These are phyloP conservation scores for Ophion ellenae DNA, from an alignment of 2,888 invertebrate species.

Conservation along the genomic window DNA sequence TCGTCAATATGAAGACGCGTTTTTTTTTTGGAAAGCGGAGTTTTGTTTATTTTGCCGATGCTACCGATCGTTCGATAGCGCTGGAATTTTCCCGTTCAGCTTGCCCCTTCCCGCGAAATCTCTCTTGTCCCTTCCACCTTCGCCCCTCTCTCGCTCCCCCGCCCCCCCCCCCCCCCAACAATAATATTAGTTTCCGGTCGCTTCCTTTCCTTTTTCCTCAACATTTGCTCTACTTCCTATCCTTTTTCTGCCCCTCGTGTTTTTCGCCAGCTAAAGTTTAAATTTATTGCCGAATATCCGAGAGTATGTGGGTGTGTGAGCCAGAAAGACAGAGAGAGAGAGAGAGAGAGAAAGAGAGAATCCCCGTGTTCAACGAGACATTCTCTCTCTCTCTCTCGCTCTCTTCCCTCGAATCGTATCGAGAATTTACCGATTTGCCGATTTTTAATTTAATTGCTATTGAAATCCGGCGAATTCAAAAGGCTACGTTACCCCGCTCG, in stretches of 20 bases:
- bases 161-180: no score
- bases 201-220: constrained; percentile 19
- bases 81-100: constrained; percentile 20
- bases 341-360: constrained; percentile 40
- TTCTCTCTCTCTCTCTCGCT: background rate
- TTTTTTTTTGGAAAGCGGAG: background rate
- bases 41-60: no score
- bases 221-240: background rate
- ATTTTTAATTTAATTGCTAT: constrained; percentile 65
- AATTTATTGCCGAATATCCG: constrained; percentile 47
- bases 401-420: constrained; percentile 12
- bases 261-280: constrained; percentile 40
- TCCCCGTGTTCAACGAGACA: constrained; percentile 48
- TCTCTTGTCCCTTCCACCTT: background rate
- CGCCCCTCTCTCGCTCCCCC: constrained; percentile 8
- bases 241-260: constrained; percentile 23
- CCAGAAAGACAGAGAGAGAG: constrained; percentile 15
- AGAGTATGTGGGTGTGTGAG: background rate
- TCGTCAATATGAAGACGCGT: background rate
- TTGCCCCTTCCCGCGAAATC: background rate
- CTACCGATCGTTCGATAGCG: constrained; percentile 37
- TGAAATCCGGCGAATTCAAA: background rate
- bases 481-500: background rate
- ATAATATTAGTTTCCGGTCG: constrained; percentile 12
- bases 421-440: constrained; percentile 13